Conservation (phyloP, 2,888 invertebrate species). For the Callyntrura guangdongensis region DNA sequence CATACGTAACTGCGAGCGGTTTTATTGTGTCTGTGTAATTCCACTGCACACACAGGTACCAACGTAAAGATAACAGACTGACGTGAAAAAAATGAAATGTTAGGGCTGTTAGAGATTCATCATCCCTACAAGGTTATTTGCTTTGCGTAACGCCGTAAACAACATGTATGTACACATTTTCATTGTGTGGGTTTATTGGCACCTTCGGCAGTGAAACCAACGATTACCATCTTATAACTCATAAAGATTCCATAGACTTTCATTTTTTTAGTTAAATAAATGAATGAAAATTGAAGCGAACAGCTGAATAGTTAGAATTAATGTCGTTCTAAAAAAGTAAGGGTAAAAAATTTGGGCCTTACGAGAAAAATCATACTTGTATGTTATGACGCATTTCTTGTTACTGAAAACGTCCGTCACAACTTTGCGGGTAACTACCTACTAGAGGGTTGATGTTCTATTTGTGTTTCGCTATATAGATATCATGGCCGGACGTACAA, state of each 20-base stretch:
- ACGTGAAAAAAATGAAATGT: slow-evolving; percentile 40
- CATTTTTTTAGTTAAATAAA: slow-evolving; percentile 24
- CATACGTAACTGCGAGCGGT: slow-evolving; percentile 19
- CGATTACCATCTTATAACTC: slow-evolving; percentile 23
- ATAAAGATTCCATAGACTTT: slow-evolving; percentile 48
- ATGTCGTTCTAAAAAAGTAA: not conserved
- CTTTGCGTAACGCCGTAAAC: slow-evolving; percentile 21
- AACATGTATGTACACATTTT: slow-evolving; percentile 4
- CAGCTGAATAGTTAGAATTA: not conserved
- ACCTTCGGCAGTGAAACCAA: slow-evolving; percentile 55
- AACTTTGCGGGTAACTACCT: too few relatives aligned
- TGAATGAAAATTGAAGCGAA: not conserved
- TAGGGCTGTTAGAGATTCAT: slow-evolving; percentile 20
- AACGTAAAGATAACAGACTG: not conserved
- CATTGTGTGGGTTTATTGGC: slow-evolving; percentile 54
- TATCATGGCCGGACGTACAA: not conserved
- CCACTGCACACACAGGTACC: not conserved
- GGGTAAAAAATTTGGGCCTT: not conserved
- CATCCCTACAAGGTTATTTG: slow-evolving; percentile 54
- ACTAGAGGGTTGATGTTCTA: not conserved
- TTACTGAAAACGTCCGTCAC: not conserved
- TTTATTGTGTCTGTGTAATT: slow-evolving; percentile 26
- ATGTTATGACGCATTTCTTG: not conserved
- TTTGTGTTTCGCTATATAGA: not conserved
- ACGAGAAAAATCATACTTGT: too few relatives aligned